Percentiles rank a stretch among this genome's conserved stretches.
Evolutionary conservation across 2,113 vertebrate species (phyloP).

Genomic region (Cyprinus carpio): DNA sequence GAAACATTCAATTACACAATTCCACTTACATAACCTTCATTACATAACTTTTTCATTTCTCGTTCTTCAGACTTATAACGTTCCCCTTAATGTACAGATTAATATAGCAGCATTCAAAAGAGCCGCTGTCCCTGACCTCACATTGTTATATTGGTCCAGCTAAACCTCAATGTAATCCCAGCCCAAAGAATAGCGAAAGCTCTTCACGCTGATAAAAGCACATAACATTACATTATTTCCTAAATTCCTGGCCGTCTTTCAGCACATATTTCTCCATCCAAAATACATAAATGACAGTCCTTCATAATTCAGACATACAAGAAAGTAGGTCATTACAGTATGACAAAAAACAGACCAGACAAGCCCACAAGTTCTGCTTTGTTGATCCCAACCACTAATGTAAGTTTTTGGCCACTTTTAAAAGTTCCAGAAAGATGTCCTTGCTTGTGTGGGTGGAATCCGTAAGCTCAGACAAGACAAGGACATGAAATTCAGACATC

Average conservation of each 20-base stretch:
- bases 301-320: background rate
- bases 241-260: background rate
- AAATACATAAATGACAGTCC: background rate
- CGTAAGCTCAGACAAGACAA: background rate
- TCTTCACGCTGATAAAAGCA: background rate
- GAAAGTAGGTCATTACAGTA: background rate
- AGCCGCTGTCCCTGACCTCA: constrained; percentile 2
- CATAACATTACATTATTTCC: background rate
- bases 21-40: constrained; percentile 16
- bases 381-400: background rate
- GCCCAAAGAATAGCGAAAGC: background rate
- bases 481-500: background rate
- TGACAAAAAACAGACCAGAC: constrained; percentile 13
- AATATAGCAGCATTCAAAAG: background rate
- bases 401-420: background rate
- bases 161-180: background rate
- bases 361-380: background rate
- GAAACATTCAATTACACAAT: constrained; percentile 19
- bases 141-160: background rate
- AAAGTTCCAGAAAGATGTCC: background rate
- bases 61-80: background rate
- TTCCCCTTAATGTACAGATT: background rate
- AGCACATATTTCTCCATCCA: background rate
- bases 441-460: constrained; percentile 21
- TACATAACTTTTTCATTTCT: constrained; percentile 11